These are phyloP conservation scores for Pluvianellus socialis DNA, from an alignment of 2,113 vertebrate species.

Conservation along the genomic window DNA sequence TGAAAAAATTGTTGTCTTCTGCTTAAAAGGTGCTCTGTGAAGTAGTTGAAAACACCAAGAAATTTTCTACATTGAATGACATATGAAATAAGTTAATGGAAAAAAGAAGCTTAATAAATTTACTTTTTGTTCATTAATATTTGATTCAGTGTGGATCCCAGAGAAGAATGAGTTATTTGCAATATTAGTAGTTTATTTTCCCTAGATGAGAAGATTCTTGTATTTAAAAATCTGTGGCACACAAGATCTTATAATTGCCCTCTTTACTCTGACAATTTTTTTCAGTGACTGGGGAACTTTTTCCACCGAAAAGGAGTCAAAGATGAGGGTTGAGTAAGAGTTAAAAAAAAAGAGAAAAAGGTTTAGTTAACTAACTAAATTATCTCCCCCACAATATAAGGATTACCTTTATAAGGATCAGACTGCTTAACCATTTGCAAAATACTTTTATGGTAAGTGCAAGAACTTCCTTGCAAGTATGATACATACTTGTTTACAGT, in stretches of 20 bases:
- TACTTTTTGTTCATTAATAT: neutral
- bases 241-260: neutral
- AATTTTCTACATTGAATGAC: neutral
- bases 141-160: neutral
- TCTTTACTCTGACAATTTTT: neutral
- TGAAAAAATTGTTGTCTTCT: neutral
- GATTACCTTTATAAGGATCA: neutral
- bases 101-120: slow-evolving; percentile 32
- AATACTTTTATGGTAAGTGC: neutral
- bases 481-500: neutral
- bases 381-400: too few relatives aligned
- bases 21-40: slow-evolving; percentile 28
- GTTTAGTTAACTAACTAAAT: neutral
- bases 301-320: neutral
- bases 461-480: neutral
- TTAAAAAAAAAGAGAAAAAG: neutral
- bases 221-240: neutral
- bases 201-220: neutral
- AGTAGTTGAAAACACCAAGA: neutral
- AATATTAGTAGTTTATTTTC: neutral
- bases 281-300: neutral
- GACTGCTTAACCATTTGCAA: neutral
- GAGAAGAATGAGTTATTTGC: slow-evolving; percentile 7
- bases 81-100: slow-evolving; percentile 35
- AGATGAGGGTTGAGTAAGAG: neutral